Percentiles rank a stretch among this genome's conserved stretches.
Evolutionary conservation across 2,797 vertebrate genomes (phyloP).

Genomic region (Sarcoramphus papa): DNA sequence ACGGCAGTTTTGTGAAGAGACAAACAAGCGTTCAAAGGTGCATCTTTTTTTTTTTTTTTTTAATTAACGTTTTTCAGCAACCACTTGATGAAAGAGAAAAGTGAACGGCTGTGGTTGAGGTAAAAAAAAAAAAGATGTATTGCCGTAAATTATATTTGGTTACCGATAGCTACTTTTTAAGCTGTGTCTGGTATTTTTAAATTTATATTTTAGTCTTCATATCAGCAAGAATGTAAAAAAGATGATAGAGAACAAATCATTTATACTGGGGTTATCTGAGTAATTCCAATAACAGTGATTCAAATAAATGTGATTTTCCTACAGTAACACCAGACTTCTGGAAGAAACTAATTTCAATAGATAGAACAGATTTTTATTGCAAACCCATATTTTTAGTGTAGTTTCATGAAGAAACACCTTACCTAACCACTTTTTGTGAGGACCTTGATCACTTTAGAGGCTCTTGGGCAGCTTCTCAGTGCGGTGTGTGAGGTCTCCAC

Average conservation of each 20-base stretch:
- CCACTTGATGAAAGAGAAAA: background rate
- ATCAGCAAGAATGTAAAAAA: background rate
- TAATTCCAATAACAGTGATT: background rate
- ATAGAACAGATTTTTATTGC: background rate
- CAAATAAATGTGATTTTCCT: background rate
- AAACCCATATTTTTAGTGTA: background rate
- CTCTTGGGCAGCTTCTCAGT: background rate
- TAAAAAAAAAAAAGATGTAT: background rate
- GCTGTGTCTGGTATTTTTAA: background rate
- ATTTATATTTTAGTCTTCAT: background rate
- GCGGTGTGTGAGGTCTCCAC: fast-evolving
- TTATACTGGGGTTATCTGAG: background rate
- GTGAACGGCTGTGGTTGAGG: fast-evolving
- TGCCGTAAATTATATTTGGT: background rate
- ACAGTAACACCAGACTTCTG: background rate
- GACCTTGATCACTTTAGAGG: background rate
- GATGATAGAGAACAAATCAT: background rate
- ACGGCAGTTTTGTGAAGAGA: background rate
- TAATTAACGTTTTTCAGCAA: background rate
- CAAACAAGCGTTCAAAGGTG: background rate
- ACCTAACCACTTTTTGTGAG: background rate
- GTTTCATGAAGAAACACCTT: background rate
- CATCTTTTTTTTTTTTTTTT: background rate
- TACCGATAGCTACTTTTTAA: background rate
- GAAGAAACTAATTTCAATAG: background rate